Evolutionary conservation across 1,140 invertebrate genomes (phyloP).

Genomic region (Zaprionus ornatus): DNA sequence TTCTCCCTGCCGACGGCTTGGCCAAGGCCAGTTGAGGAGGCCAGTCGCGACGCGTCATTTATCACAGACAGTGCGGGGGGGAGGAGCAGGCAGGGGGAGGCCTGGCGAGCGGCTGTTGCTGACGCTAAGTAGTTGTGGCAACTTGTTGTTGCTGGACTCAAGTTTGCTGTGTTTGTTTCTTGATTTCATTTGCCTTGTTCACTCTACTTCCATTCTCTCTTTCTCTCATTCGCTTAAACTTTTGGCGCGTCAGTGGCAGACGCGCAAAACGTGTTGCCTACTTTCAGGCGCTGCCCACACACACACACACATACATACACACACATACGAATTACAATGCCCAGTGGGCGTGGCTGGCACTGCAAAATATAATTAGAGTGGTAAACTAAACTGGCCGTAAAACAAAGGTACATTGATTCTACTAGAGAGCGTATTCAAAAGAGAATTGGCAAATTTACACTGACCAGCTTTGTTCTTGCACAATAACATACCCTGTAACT

Average conservation of each 20-base stretch:
- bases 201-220: not conserved
- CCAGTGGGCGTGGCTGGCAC: not conserved
- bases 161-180: constrained; percentile 50
- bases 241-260: not conserved
- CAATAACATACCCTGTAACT: not conserved
- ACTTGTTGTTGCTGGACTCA: constrained; percentile 51
- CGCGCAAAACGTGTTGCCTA: not conserved
- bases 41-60: constrained; percentile 9
- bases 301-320: not conserved
- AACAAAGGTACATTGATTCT: not conserved
- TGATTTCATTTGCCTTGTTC: constrained; percentile 47
- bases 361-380: not conserved
- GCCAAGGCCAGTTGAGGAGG: not conserved
- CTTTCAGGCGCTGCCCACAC: not conserved
- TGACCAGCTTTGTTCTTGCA: not conserved
- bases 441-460: not conserved
- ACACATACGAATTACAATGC: too few species aligned
- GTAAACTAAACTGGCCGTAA: not conserved
- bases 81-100: constrained; percentile 10
- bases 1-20: too few species aligned
- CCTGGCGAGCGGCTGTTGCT: constrained; percentile 51
- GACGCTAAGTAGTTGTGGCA: constrained; percentile 77
- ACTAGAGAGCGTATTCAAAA: not conserved
- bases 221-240: not conserved
- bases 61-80: not conserved